These are phyloP conservation scores for Mormyrus iriodes DNA, from an alignment of 2,113 vertebrate species.

Conservation along the genomic window DNA sequence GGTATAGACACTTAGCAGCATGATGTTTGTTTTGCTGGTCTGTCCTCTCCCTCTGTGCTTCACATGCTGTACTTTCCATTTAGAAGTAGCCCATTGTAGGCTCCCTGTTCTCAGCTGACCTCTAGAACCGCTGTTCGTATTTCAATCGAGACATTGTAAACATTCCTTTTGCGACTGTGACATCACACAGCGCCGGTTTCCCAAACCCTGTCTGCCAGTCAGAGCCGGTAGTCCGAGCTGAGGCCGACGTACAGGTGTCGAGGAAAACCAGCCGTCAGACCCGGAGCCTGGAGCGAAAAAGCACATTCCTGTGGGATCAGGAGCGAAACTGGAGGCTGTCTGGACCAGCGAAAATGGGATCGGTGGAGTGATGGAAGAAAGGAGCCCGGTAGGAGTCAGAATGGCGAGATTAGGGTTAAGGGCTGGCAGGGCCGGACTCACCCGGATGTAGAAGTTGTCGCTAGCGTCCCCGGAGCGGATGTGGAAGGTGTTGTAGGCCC, in stretches of 20 bases:
- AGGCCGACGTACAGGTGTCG: neutral
- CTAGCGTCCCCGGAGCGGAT: constrained; percentile 78
- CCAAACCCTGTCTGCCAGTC: neutral
- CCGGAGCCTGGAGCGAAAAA: neutral
- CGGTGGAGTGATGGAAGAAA: neutral
- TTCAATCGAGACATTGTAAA: neutral
- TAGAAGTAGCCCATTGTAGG: neutral
- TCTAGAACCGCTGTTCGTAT: neutral
- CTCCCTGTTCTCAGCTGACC: neutral
- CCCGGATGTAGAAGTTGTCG: constrained; percentile 84
- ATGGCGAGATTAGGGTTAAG: neutral
- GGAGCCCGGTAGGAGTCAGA: neutral
- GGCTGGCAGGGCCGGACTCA: constrained; percentile 44
- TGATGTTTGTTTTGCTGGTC: neutral
- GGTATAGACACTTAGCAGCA: neutral
- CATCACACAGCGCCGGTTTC: neutral
- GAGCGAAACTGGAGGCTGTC: neutral
- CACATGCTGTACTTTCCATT: neutral
- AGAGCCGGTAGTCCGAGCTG: neutral
- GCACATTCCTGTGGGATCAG: neutral
- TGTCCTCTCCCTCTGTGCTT: neutral
- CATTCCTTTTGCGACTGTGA: neutral
- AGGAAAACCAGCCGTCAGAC: neutral
- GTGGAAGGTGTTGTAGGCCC: constrained; percentile 85
- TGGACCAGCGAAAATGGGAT: no score